These are phyloP conservation scores for Antheraea pernyi DNA, from an alignment of 1,140 invertebrate species.

Conservation along the genomic window DNA sequence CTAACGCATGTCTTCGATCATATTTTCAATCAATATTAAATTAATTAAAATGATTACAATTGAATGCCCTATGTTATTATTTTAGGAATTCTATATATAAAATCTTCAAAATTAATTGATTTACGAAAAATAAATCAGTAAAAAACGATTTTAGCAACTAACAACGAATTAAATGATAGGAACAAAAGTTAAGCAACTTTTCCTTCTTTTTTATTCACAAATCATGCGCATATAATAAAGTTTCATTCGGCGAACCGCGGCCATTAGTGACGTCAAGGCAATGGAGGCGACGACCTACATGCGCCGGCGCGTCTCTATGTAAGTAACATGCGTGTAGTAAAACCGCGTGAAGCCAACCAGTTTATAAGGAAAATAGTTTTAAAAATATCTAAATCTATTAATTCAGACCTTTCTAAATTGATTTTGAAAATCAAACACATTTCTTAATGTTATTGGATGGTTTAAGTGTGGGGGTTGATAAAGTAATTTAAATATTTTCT, in stretches of 20 bases:
- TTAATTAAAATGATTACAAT: no score
- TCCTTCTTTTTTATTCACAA: conserved; percentile 6
- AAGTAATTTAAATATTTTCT: no score
- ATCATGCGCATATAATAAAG: conserved; percentile 13
- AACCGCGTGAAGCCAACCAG: conserved; percentile 4
- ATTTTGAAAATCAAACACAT: neutral
- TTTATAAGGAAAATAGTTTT: neutral
- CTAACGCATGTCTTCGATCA: no score
- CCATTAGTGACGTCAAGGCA: conserved; percentile 22
- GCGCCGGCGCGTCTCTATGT: conserved; percentile 21
- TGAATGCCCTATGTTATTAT: no score
- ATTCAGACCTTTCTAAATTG: neutral
- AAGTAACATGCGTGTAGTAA: conserved; percentile 20
- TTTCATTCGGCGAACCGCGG: conserved; percentile 16
- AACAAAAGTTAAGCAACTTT: neutral
- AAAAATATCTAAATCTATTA: neutral
- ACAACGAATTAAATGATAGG: neutral
- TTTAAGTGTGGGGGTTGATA: no score
- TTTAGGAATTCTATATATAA: no score
- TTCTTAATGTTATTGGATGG: no score
- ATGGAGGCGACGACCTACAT: conserved; percentile 32
- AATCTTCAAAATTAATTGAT: neutral
- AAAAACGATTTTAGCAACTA: neutral
- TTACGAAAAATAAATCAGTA: neutral
- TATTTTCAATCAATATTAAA: no score